Conservation (phyloP, 2,888 invertebrate species). For the Acanthosepion esculentum region DNA sequence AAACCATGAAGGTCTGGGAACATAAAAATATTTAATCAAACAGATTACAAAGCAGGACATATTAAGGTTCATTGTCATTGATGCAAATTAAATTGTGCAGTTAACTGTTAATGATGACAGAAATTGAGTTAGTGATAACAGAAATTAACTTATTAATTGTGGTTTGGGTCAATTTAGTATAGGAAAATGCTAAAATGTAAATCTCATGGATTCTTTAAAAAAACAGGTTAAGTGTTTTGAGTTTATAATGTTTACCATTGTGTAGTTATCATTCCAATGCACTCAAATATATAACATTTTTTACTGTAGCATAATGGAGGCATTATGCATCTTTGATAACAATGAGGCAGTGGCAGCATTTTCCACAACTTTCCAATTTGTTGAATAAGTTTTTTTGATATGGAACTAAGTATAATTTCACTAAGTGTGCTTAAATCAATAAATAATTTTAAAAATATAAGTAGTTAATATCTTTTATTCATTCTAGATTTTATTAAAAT, state of each 20-base stretch:
- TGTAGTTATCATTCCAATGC: background rate
- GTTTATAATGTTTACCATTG: background rate
- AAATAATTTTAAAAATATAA: background rate
- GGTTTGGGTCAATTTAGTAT: background rate
- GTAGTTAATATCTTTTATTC: background rate
- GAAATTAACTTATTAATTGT: background rate
- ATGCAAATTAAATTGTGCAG: background rate
- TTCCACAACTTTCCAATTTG: background rate
- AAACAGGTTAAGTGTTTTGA: background rate
- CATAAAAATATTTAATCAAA: too few relatives aligned
- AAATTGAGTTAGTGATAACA: background rate
- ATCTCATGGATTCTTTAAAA: background rate
- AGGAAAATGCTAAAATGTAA: background rate
- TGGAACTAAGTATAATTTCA: background rate
- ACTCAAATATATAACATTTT: background rate
- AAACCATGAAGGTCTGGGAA: too few relatives aligned
- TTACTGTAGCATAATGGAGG: background rate
- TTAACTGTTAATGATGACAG: background rate
- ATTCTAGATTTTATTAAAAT: background rate
- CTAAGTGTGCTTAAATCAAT: background rate
- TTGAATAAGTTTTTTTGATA: background rate
- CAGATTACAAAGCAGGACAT: background rate
- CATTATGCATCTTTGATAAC: background rate
- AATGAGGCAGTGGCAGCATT: background rate
- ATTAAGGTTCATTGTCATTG: background rate